Base-by-base conservation (phyloP, 30 jellyfish, hydroid and myxozoan genomes). In the Aurelia aurita region DNA sequence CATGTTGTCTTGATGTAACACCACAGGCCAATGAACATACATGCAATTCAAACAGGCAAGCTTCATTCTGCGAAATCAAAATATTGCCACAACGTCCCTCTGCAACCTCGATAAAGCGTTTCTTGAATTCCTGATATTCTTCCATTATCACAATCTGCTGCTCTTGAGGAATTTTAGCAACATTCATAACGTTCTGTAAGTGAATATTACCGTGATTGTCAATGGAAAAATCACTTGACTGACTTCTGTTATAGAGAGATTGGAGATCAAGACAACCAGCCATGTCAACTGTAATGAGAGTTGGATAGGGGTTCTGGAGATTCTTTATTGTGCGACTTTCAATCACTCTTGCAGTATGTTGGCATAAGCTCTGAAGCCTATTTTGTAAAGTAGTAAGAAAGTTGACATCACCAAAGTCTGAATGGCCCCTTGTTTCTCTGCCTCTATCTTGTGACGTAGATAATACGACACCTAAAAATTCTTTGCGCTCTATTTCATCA, bases 11-110 rank as follows among this genome's bases (percentile, higher is more conserved):
- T 13, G 86, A 51, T 54, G 86, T 74, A n/a, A 74, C 86, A 27
- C 86, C 86, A 74, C 74, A 74, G 46, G 74, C 72, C 72, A 74
- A 23, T 49, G 86, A 74, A 54, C 86, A 74, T 54, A 5, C 86
- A 54, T 74, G 86, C 86, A 74, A 34, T 74, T 74, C 55, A 74
- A 74, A 72, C 71, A 72, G 53, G 85, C 49, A 20, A 16, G 47
- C 49, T 72, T 72, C 85, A 51, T 72, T 72, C 71, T 72, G 53
- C 22, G 85, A 4, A 23, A 72, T 72, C n/a, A 72, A 54, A 72
- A 20, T 47, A 54, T 72, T 72, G 85, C 46, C 51, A 45, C 53
- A 72, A 47, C 85, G 85, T 31, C 85, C 85, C 71, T 72, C 49
- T 46, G 85, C 85, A 72, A 72, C 53, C 71, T 45, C 70, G 32